phyloP scores from a whole-genome alignment of 2,888 invertebrate genomes.

The Adelognathus sp. region DNA sequence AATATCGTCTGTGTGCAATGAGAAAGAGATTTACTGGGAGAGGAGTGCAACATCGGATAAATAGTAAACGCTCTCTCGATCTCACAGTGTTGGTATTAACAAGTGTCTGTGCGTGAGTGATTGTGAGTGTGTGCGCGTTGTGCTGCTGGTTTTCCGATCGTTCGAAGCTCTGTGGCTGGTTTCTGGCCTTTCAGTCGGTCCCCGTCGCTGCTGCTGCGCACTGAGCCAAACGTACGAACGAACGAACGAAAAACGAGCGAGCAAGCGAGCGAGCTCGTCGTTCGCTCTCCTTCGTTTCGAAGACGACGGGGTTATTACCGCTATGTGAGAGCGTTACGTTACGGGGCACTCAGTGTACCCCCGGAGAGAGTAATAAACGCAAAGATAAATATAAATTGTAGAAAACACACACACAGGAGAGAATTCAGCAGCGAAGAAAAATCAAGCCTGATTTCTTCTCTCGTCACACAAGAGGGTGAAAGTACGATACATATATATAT shows the following conservation, averaged over 20 bases:
- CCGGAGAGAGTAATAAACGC: conserved; percentile 26
- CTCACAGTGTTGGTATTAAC: background rate
- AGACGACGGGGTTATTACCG: conserved; percentile 64
- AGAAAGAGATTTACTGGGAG: background rate
- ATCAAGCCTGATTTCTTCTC: conserved; percentile 1
- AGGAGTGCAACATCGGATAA: background rate
- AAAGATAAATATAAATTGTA: conserved; percentile 7
- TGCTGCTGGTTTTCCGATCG: conserved; percentile 45
- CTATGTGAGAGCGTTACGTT: conserved; percentile 71
- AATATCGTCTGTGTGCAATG: background rate
- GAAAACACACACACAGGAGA: background rate
- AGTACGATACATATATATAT: background rate
- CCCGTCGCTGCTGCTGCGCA: conserved; percentile 61
- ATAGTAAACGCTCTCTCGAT: background rate
- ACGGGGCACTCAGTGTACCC: conserved; percentile 66
- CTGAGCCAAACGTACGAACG: too few relatives aligned
- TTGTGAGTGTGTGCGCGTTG: background rate
- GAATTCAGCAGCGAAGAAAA: background rate
- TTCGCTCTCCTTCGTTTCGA: conserved; percentile 48
- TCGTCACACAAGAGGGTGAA: conserved; percentile 34
- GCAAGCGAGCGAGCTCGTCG: conserved; percentile 54
- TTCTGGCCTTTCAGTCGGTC: conserved; percentile 52
- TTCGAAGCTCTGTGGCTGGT: conserved; percentile 62
- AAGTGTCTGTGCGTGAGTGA: background rate
- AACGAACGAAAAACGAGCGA: too few relatives aligned